Evolutionary conservation across 2,113 vertebrate genomes (phyloP).

Genomic region (Setophaga kirtlandii): DNA sequence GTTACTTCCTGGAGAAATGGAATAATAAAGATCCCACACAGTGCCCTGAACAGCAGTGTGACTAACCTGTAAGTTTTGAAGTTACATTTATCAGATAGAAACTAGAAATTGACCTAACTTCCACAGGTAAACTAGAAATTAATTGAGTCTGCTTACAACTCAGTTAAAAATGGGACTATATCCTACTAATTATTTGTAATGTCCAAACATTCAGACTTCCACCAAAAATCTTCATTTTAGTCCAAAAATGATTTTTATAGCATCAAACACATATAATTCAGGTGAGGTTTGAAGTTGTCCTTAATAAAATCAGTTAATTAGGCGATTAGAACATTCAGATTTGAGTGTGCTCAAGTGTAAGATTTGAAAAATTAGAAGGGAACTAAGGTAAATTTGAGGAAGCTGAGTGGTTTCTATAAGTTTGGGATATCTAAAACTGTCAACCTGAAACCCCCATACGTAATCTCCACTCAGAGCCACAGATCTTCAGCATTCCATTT

Average conservation of each 20-base stretch:
- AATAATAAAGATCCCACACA: background rate
- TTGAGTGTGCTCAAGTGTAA: background rate
- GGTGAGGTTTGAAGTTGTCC: background rate
- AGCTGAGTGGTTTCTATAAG: background rate
- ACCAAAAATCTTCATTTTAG: background rate
- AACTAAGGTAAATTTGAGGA: background rate
- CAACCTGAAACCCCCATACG: background rate
- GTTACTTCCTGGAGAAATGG: background rate
- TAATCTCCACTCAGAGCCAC: background rate
- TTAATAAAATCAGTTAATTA: background rate
- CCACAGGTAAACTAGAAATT: background rate
- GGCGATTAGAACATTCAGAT: background rate
- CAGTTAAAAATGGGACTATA: background rate
- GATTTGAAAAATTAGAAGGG: background rate
- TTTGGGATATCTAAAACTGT: background rate
- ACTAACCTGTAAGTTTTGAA: background rate
- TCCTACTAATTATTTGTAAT: background rate
- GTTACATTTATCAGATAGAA: background rate
- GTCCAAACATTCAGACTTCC: background rate
- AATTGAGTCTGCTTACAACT: background rate
- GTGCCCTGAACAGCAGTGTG: background rate
- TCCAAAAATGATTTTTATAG: background rate
- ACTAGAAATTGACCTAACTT: background rate
- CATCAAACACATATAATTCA: background rate
- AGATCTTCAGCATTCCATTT: background rate